A percentile compares a stretch with the other conserved stretches of the same genome.
These are phyloP conservation scores for Sorex araneus DNA, from an alignment of 2,113 vertebrate species.

Conservation along the genomic window DNA sequence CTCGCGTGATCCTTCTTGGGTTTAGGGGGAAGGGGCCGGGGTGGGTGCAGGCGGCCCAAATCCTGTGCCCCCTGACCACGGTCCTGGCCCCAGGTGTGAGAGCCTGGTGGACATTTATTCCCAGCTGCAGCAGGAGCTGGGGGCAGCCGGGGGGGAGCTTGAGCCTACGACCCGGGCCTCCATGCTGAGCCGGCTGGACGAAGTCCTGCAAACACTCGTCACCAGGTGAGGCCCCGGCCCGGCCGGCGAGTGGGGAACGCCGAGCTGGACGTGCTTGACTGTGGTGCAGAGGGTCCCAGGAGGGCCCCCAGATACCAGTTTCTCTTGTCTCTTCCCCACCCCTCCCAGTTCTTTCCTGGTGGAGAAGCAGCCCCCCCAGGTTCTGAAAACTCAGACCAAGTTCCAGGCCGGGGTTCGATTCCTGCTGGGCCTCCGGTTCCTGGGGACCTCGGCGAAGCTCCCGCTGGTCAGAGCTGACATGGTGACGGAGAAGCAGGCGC, in stretches of 20 bases:
- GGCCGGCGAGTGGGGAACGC: no score
- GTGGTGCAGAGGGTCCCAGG: not conserved
- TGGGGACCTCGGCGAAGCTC: conserved; percentile 90
- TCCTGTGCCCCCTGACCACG: conserved; percentile 50
- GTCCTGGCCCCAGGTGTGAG: conserved; percentile 90
- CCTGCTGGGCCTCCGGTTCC: conserved; percentile 93
- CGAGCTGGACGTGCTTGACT: no score
- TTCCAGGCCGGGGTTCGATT: conserved; percentile 95
- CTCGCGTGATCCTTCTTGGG: not conserved
- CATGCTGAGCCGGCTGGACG: conserved; percentile 88
- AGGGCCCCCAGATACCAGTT: not conserved
- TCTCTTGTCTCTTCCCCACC: not conserved
- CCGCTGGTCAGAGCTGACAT: conserved; percentile 94
- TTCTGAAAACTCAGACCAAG: conserved; percentile 99
- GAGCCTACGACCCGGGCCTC: conserved; percentile 87
- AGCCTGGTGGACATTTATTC: conserved; percentile 93
- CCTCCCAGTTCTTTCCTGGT: conserved; percentile 93
- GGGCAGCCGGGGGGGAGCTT: conserved; percentile 86
- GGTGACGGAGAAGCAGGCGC: conserved; percentile 96
- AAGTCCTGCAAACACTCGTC: conserved; percentile 91
- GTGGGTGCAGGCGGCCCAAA: not conserved
- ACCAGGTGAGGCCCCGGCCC: conserved; percentile 90
- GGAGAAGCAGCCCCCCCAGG: conserved; percentile 97
- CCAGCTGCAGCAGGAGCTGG: conserved; percentile 93
- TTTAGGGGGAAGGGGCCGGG: not conserved